Evolutionary conservation across 2,797 vertebrate species (phyloP).

Genomic region (Melanotaenia trifasciata): DNA sequence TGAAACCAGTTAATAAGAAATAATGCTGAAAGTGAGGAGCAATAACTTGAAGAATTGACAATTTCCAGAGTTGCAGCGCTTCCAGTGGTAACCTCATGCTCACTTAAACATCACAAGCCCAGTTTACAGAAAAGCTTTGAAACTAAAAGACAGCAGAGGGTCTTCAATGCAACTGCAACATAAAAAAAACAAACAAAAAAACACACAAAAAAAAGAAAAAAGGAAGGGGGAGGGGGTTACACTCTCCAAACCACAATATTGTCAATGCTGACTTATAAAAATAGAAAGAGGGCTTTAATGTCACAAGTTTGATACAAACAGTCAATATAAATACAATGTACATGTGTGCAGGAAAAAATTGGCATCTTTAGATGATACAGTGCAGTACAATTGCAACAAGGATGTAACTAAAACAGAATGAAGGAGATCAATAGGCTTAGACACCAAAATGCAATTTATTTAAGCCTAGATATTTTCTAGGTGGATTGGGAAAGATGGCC

Average conservation of each 20-base stretch:
- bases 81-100: not conserved
- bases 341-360: slow-evolving; percentile 15
- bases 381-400: slow-evolving; percentile 19
- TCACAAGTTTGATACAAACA: slow-evolving; percentile 23
- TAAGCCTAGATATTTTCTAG: not conserved
- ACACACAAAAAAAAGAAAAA: slow-evolving; percentile 7
- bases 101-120: slow-evolving; percentile 9
- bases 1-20: not conserved
- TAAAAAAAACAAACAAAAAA: too few relatives aligned
- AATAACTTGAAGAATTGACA: not conserved
- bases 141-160: slow-evolving; percentile 8
- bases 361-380: not conserved
- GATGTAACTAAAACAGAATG: slow-evolving; percentile 27
- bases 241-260: slow-evolving; percentile 8
- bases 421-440: slow-evolving; percentile 12
- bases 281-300: slow-evolving; percentile 39
- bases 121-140: not conserved
- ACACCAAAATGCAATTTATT: slow-evolving; percentile 19
- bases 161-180: slow-evolving; percentile 5
- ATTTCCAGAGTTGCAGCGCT: slow-evolving; percentile 21
- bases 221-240: not conserved
- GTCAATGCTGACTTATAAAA: slow-evolving; percentile 42
- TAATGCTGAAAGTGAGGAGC: not conserved
- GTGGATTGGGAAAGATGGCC: not conserved
- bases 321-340: slow-evolving; percentile 6